Evolutionary conservation across 2,797 vertebrate genomes (phyloP).

Genomic region (Calcarius lapponicus): DNA sequence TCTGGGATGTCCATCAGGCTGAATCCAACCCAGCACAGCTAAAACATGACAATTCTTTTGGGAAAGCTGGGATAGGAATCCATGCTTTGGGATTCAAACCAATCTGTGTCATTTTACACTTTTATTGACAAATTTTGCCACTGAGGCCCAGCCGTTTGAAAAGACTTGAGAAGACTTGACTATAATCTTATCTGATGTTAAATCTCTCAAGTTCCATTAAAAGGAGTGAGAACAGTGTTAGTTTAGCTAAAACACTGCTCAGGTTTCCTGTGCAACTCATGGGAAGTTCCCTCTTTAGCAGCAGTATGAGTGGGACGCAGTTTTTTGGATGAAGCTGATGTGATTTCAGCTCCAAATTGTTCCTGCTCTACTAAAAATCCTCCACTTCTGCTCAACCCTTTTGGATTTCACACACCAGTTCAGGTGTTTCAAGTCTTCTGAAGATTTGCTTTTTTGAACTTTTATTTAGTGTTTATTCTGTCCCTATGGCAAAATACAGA

Average conservation of each 20-base stretch:
- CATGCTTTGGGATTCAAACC: neutral
- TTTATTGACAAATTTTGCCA: neutral
- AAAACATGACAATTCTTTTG: fast-evolving
- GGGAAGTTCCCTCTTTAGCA: neutral
- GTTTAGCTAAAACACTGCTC: neutral
- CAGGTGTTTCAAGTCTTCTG: neutral
- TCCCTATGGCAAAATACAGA: neutral
- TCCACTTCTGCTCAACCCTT: neutral
- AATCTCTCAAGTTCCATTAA: neutral
- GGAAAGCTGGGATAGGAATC: neutral
- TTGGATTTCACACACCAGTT: neutral
- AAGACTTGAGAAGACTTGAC: neutral
- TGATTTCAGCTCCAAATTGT: neutral
- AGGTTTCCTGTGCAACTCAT: neutral
- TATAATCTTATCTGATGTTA: fast-evolving
- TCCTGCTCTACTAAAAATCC: neutral
- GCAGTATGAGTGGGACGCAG: fast-evolving
- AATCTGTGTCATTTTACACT: fast-evolving
- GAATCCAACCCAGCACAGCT: fast-evolving
- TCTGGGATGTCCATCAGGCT: neutral
- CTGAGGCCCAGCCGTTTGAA: neutral
- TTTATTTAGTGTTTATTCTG: neutral
- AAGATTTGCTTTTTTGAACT: neutral
- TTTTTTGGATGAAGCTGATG: neutral
- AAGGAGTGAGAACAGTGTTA: neutral